Evolutionary conservation across 2,888 invertebrate species (phyloP), one percentile per base, ranked within the genome.

Genomic region (Pilophorus perplexus): DNA sequence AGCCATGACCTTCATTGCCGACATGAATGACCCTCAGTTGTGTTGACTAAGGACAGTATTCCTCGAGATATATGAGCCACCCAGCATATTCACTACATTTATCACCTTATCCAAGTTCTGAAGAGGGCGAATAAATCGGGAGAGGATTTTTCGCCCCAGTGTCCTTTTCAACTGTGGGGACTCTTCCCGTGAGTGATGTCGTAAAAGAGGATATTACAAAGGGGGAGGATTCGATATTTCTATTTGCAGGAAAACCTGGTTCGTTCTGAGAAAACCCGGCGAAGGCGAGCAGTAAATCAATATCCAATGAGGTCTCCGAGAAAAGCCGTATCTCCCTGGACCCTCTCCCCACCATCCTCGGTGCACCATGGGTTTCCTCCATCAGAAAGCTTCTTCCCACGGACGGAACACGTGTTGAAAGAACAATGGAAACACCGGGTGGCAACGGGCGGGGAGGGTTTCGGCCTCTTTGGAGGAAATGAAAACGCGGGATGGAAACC

Each of bases 271-370:
- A 55, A 55, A 55, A 38, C 33, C 55, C 5, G 10, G 16, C n/a
- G 42, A 42, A 5, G 33, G 8, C 10, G 18, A 28, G 18, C 37
- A 33, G 55, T 55, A 55, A 55, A 55, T 55, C 55, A 55, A 55
- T 55, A 55, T 55, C 55, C 55, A 55, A 55, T 55, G 55, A 38
- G 55, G 38, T 37, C 37, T 55, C 37, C 10, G 55, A 22, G 38
- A 55, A 55, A 55, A 27, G 37, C 37, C 27, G 20, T 55, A 33
- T 55, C 38, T 16, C 52, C 28, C 55, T 27, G 33, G 33, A 33
- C 33, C 33, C 33, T 33, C 33, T 33, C 33, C 33, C 12, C 33
- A 8, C 33, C 33, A 33, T 33, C 33, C 33, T 12, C 6, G 6
- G 33, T 10, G 8, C 33, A 6, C 33, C 6, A 14, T 42, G 10